Percentiles rank a stretch among this genome's conserved stretches.
Conservation (phyloP, 2,113 vertebrate genomes). For the Bos indicus region DNA sequence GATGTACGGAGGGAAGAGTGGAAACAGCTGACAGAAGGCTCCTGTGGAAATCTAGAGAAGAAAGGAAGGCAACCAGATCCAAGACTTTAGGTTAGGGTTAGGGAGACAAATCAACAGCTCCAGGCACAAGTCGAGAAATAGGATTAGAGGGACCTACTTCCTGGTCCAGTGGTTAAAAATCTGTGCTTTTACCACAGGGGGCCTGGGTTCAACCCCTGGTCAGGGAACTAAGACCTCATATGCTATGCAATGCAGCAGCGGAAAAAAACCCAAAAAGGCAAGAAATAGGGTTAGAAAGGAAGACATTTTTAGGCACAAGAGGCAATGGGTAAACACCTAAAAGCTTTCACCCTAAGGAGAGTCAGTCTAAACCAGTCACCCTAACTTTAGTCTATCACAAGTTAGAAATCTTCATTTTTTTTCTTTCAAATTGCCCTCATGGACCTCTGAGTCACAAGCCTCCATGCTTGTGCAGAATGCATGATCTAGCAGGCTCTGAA, state of each 20-base stretch:
- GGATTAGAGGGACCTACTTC: background rate
- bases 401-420: background rate
- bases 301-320: background rate
- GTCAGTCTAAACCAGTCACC: background rate
- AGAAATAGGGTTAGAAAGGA: background rate
- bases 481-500: background rate
- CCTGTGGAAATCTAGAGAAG: background rate
- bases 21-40: background rate
- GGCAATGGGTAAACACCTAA: background rate
- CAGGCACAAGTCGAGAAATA: background rate
- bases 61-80: background rate
- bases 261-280: background rate
- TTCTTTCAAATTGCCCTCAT: accelerated
- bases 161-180: background rate
- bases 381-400: background rate
- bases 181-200: background rate
- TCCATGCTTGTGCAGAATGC: accelerated
- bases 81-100: background rate
- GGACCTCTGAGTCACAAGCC: background rate
- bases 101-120: background rate
- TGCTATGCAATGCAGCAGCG: background rate
- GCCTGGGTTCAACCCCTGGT: background rate
- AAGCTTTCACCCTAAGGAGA: background rate
- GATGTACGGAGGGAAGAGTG: background rate
- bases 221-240: background rate